Evolutionary conservation across 2,888 invertebrate genomes (phyloP).

Genomic region (Rapana venosa): DNA sequence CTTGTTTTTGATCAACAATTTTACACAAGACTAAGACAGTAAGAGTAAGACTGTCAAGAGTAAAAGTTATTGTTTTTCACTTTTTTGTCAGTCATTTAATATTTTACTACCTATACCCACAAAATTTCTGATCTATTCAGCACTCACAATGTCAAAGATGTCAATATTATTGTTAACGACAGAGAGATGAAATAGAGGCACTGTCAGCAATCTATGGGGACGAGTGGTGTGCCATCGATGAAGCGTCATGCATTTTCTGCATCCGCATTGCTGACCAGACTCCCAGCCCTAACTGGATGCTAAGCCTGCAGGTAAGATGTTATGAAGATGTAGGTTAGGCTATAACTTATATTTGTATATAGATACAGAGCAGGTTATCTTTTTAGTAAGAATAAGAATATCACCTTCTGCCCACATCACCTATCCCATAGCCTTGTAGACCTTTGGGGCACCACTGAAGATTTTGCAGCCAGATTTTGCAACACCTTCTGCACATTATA

Average conservation of each 20-base stretch:
- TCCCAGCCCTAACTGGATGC: slow-evolving; percentile 51
- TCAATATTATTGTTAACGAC: slow-evolving; percentile 43
- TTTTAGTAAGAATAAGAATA: background rate
- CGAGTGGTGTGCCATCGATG: slow-evolving; percentile 84
- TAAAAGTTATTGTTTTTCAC: background rate
- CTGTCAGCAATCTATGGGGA: slow-evolving; percentile 86
- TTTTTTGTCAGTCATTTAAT: background rate
- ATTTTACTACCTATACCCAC: background rate
- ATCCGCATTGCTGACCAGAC: slow-evolving; percentile 77
- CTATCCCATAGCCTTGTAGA: too few relatives aligned
- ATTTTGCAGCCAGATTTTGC: too few relatives aligned
- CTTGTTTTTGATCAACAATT: background rate
- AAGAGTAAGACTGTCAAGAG: too few relatives aligned
- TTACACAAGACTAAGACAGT: too few relatives aligned
- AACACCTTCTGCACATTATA: too few relatives aligned
- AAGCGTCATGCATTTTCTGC: slow-evolving; percentile 82
- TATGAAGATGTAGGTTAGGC: background rate
- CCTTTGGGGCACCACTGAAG: too few relatives aligned
- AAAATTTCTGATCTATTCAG: background rate
- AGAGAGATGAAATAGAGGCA: slow-evolving; percentile 84
- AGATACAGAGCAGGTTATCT: background rate
- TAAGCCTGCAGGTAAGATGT: slow-evolving; percentile 60
- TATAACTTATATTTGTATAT: too few relatives aligned
- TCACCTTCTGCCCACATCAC: background rate
- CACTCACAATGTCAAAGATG: background rate